Evolutionary conservation across 1,140 invertebrate genomes (phyloP).

Genomic region (Callitettix versicolor): DNA sequence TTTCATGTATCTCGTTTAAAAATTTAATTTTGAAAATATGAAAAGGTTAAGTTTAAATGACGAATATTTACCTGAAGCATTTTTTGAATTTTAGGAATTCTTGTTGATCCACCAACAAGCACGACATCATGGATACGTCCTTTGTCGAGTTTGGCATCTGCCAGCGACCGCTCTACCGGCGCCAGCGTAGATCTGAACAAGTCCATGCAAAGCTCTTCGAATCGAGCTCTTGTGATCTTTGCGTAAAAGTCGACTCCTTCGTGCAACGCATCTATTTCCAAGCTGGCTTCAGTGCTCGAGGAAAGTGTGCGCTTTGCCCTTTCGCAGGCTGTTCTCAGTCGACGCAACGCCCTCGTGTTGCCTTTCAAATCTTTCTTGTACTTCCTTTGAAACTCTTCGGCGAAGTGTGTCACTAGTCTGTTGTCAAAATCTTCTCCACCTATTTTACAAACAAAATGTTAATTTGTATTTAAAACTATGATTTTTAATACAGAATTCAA

Average conservation of each 20-base stretch:
- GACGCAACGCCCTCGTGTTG: conserved; percentile 36
- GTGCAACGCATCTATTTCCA: conserved; percentile 61
- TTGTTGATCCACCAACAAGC: conserved; percentile 58
- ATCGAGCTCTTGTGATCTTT: conserved; percentile 55
- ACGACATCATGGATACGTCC: conserved; percentile 54
- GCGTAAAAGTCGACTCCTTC: conserved; percentile 64
- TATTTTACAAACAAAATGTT: background rate
- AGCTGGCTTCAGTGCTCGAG: conserved; percentile 51
- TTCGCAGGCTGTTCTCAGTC: conserved; percentile 53
- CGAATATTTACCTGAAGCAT: conserved; percentile 32
- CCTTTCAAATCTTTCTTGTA: conserved; percentile 38
- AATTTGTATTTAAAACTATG: background rate
- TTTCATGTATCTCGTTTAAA: no score
- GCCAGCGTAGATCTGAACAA: conserved; percentile 45
- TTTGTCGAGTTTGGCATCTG: conserved; percentile 58
- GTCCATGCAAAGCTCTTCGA: conserved; percentile 80
- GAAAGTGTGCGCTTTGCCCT: conserved; percentile 74
- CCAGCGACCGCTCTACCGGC: conserved; percentile 47
- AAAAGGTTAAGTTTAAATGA: no score
- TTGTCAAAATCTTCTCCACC: conserved; percentile 75
- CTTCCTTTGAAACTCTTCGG: conserved; percentile 41
- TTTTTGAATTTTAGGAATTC: conserved; percentile 43
- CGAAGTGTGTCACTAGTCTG: conserved; percentile 69
- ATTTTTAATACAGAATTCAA: conserved; percentile 42
- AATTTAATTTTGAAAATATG: no score